These are phyloP conservation scores for Cololabis saira DNA, from an alignment of 2,113 vertebrate species.

Conservation along the genomic window DNA sequence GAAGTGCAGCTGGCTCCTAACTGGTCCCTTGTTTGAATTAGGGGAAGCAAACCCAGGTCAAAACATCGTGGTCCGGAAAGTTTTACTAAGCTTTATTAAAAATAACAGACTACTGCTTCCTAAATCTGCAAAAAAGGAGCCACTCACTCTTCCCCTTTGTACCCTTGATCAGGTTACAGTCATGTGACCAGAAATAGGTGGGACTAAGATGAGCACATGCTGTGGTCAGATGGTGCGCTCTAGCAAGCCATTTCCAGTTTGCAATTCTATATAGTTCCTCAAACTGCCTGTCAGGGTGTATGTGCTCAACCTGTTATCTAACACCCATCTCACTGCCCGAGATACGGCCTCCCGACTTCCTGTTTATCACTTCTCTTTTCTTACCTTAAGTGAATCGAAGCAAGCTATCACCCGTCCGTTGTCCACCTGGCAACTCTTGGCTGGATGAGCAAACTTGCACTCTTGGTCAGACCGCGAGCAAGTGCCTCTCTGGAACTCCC, in stretches of 20 bases:
- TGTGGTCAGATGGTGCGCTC: slow-evolving; percentile 53
- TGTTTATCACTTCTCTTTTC: slow-evolving; percentile 34
- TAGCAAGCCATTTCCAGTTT: slow-evolving; percentile 41
- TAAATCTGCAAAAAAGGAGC: slow-evolving; percentile 20
- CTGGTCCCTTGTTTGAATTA: too few species aligned
- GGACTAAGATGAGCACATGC: slow-evolving; percentile 61
- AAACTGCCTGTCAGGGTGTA: slow-evolving; percentile 14
- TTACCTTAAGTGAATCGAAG: slow-evolving; percentile 99
- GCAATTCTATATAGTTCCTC: slow-evolving; percentile 15
- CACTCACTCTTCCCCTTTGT: slow-evolving; percentile 10
- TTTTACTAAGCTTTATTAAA: slow-evolving; percentile 3
- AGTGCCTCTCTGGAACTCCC: slow-evolving; percentile 97
- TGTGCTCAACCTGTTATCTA: slow-evolving; percentile 10
- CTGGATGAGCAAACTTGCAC: slow-evolving; percentile 98
- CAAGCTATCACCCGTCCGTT: slow-evolving; percentile 98
- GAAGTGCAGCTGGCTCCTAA: not conserved
- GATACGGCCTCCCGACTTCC: slow-evolving; percentile 12
- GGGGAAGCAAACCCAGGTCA: slow-evolving; percentile 21
- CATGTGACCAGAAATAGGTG: slow-evolving; percentile 72
- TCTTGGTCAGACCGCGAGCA: slow-evolving; percentile 95
- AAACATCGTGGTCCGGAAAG: slow-evolving; percentile 24
- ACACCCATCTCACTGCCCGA: not conserved
- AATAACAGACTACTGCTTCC: slow-evolving; percentile 48
- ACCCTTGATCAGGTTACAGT: slow-evolving; percentile 51
- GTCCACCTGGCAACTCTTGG: slow-evolving; percentile 97